Evolutionary conservation across 2,797 vertebrate genomes (phyloP), one percentile per base, ranked within the genome.

Genomic region (Esox masquinongy): DNA sequence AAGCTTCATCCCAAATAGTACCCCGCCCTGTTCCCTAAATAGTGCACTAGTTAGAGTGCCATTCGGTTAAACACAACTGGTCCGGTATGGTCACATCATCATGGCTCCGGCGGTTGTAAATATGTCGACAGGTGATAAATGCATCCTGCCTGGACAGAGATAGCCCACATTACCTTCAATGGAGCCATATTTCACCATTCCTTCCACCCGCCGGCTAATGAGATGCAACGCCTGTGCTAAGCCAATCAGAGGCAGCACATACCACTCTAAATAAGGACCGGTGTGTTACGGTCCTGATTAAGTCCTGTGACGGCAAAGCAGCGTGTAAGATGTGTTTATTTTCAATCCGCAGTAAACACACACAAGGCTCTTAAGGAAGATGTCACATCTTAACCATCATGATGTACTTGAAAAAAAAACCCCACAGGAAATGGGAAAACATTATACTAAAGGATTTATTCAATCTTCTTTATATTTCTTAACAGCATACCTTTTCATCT

Each of bases 111-210:
- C 80, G 85, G 89, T 91, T 90, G 92, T 93, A 93, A 93, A 93
- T 91, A 89, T 87, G 81, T 70, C 68, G 85, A 82, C 79, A 75
- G 83, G 83, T 75, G 77, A 94, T 92, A 93, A 90, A 94, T 93
- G 88, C 90, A 88, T 86, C 90, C 85, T 64, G 76, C 84, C 73
- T 74, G 83, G 89, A 92, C 90, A 87, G 89, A 92, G 92, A 93
- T 91, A 87, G 93, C 90, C 90, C 89, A 88, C 90, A 92, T 93
- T 93, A 91, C 88, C 90, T 93, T 93, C 92, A 88, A 87, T 85
- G 75, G 85, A 82, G 86, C 85, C 85, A 91, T 93, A 93, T 93
- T 92, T 94, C 91, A 93, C 84, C 84, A 83, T 82, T 90, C 87
- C 56, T 61, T 61, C 56, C 56, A 12, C 22, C 88, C 86, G 77